These are phyloP conservation scores for Tiliacea citrago DNA, from an alignment of 2,888 invertebrate species.

Conservation along the genomic window DNA sequence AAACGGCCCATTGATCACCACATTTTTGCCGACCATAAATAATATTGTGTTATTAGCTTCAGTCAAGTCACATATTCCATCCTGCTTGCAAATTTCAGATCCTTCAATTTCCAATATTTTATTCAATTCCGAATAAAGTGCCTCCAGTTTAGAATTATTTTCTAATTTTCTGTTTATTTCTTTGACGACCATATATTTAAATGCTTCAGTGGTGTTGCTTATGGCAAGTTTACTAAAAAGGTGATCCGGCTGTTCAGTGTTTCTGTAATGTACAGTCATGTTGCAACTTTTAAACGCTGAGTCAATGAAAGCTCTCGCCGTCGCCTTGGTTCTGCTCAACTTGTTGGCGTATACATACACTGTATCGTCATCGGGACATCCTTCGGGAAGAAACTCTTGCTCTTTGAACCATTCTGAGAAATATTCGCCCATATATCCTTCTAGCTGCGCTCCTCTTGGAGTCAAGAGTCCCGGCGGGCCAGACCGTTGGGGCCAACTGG, in stretches of 20 bases:
- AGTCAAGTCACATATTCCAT: conserved; percentile 57
- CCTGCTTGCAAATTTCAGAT: conserved; percentile 50
- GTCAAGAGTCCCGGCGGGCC: conserved; percentile 41
- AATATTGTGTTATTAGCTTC: conserved; percentile 31
- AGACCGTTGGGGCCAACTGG: conserved; percentile 13
- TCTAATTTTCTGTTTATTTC: conserved; percentile 38
- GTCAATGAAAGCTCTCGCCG: conserved; percentile 46
- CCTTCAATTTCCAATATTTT: conserved; percentile 51
- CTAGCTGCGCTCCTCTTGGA: conserved; percentile 44
- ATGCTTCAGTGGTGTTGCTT: conserved; percentile 37
- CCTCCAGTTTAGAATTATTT: conserved; percentile 30
- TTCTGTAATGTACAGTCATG: conserved; percentile 33
- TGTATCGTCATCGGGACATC: conserved; percentile 47
- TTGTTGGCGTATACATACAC: conserved; percentile 47
- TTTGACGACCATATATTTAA: conserved; percentile 27
- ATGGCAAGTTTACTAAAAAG: conserved; percentile 30
- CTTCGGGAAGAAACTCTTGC: conserved; percentile 41
- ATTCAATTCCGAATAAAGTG: conserved; percentile 44
- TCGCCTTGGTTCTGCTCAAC: conserved; percentile 30
- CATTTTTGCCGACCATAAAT: conserved; percentile 4
- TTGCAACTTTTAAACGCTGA: conserved; percentile 42
- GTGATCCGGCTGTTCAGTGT: conserved; percentile 18
- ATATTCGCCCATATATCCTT: conserved; percentile 60
- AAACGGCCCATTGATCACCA: conserved; percentile 23
- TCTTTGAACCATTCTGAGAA: conserved; percentile 58